These are phyloP conservation scores for Nannobrachium achirus DNA, from an alignment of 2,113 vertebrate species.

Conservation along the genomic window DNA sequence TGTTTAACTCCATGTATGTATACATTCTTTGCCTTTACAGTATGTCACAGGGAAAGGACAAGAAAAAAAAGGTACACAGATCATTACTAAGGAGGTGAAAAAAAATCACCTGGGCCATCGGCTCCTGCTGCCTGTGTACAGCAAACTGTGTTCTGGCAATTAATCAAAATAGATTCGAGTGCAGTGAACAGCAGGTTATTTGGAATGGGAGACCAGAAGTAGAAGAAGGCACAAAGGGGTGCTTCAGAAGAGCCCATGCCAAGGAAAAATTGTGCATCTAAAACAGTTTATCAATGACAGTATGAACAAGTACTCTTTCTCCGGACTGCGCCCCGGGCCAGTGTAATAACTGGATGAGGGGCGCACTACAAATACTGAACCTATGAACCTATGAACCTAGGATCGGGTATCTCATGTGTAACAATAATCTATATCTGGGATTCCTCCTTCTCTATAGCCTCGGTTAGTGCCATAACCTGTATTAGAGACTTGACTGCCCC, in stretches of 20 bases:
- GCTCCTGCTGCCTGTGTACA: conserved; percentile 59
- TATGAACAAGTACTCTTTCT: conserved; percentile 33
- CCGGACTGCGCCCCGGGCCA: no score
- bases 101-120: conserved; percentile 70
- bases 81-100: conserved; percentile 69
- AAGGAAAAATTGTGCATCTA: conserved; percentile 81
- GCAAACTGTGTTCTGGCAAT: conserved; percentile 68
- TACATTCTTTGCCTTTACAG: conserved; percentile 69
- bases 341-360: no score
- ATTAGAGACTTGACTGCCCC: conserved; percentile 78
- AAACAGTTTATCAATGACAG: conserved; percentile 74
- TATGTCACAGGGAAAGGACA: conserved; percentile 62
- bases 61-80: conserved; percentile 62
- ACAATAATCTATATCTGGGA: conserved; percentile 90
- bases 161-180: conserved; percentile 66
- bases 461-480: conserved; percentile 88
- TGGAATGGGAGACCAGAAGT: conserved; percentile 81
- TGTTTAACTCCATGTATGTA: conserved; percentile 32
- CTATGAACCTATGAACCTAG: conserved; percentile 21
- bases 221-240: conserved; percentile 83
- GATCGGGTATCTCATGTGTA: conserved; percentile 87
- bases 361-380: no score
- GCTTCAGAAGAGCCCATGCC: conserved; percentile 78
- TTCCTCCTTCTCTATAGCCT: conserved; percentile 89
- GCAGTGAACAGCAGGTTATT: conserved; percentile 75